Evolutionary conservation across 2,888 invertebrate genomes (phyloP).

Genomic region (Tetrapedia diversipes): DNA sequence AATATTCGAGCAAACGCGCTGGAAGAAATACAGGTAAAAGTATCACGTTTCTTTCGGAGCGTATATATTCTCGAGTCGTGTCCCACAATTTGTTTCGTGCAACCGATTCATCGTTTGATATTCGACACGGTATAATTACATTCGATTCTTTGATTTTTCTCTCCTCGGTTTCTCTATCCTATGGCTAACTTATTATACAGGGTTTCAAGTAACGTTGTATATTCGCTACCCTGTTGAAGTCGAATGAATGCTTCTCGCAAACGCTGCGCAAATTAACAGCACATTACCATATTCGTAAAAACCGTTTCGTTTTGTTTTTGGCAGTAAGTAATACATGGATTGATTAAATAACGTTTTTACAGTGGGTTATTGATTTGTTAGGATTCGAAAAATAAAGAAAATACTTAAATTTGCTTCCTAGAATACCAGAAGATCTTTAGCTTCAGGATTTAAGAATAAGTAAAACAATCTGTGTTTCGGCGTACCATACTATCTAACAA

Average conservation of each 20-base stretch:
- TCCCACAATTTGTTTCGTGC: not conserved
- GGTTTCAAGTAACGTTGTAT: constrained; percentile 11
- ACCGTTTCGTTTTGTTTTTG: not conserved
- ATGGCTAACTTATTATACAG: constrained; percentile 34
- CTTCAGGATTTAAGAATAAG: too few species aligned
- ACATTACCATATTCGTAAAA: constrained; percentile 3
- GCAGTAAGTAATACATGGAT: not conserved
- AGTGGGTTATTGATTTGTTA: too few species aligned
- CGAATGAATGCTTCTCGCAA: not conserved
- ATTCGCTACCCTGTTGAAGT: not conserved
- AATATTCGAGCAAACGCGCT: constrained; percentile 38
- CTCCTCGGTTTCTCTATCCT: constrained; percentile 3
- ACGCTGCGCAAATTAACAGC: not conserved
- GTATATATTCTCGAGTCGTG: not conserved
- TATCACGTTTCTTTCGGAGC: not conserved
- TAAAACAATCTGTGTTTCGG: too few species aligned
- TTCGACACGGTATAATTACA: too few species aligned
- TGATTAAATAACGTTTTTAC: constrained; percentile 16
- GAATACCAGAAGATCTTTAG: too few species aligned
- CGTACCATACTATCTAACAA: too few species aligned
- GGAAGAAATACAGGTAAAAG: constrained; percentile 5
- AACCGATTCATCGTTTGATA: constrained; percentile 9
- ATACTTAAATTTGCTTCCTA: too few species aligned
- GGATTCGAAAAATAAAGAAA: too few species aligned
- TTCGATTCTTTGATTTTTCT: constrained; percentile 10